Percentiles rank a stretch among this genome's conserved stretches.
Evolutionary conservation across 2,113 vertebrate species (phyloP).

Genomic region (Pantherophis guttatus): DNA sequence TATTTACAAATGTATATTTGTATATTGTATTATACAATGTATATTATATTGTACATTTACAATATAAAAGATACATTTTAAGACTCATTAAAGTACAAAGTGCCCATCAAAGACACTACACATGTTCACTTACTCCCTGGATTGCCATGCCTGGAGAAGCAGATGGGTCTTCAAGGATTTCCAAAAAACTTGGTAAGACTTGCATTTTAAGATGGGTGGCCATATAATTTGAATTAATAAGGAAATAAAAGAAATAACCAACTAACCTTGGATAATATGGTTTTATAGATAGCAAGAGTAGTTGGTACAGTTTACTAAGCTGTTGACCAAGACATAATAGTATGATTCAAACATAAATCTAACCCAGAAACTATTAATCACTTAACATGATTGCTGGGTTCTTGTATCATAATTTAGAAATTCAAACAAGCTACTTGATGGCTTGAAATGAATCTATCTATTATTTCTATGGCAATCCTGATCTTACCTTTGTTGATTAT

Average conservation of each 20-base stretch:
- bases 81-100: background rate
- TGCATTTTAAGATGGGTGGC: background rate
- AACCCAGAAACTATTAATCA: background rate
- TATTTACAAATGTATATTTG: too few species aligned
- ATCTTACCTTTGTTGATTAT: background rate
- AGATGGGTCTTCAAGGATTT: background rate
- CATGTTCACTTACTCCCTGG: background rate
- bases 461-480: background rate
- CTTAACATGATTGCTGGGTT: background rate
- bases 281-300: background rate
- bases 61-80: background rate
- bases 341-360: background rate
- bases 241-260: background rate
- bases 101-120: background rate
- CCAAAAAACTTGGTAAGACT: background rate
- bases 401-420: background rate
- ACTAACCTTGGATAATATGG: background rate
- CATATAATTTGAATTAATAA: background rate
- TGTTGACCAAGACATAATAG: background rate
- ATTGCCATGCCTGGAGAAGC: background rate
- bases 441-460: background rate
- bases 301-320: background rate
- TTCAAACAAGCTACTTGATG: background rate
- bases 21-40: too few species aligned
- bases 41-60: too few species aligned